Conservation (phyloP, 2,113 vertebrate species). For the Crocuta crocuta region DNA sequence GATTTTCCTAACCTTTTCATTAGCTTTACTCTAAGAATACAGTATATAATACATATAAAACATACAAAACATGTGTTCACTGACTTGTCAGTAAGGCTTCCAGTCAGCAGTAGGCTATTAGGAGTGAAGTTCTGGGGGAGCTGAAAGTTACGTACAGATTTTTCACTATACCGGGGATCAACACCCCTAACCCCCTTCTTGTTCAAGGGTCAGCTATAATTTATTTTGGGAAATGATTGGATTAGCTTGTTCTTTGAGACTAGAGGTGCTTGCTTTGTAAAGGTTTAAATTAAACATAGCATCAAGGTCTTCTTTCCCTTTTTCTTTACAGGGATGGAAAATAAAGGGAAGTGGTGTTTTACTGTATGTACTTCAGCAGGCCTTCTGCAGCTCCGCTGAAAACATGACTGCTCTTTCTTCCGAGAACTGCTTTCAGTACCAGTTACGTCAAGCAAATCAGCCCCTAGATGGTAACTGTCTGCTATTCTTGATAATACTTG, state of each 20-base stretch:
- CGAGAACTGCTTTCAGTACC: conserved; percentile 77
- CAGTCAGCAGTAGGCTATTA: neutral
- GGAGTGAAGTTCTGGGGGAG: neutral
- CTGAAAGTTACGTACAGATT: neutral
- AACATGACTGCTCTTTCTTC: conserved; percentile 78
- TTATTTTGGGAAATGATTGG: neutral
- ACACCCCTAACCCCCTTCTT: neutral
- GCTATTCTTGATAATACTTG: conserved; percentile 87
- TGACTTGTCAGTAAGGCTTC: neutral
- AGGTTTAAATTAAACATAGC: neutral
- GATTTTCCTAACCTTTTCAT: neutral
- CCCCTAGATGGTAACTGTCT: conserved; percentile 75
- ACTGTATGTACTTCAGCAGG: neutral
- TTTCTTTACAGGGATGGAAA: conserved; percentile 78
- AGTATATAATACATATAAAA: neutral
- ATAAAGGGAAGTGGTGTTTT: neutral
- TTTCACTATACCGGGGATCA: neutral
- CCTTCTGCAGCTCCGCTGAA: conserved; percentile 44
- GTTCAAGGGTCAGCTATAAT: neutral
- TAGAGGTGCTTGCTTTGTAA: conserved; percentile 5
- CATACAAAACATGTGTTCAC: neutral
- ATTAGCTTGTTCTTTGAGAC: neutral
- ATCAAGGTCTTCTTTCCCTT: neutral
- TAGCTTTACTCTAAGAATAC: neutral
- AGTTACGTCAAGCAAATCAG: neutral